Evolutionary conservation across 2,797 vertebrate genomes (phyloP).

Genomic region (Chelon auratus): DNA sequence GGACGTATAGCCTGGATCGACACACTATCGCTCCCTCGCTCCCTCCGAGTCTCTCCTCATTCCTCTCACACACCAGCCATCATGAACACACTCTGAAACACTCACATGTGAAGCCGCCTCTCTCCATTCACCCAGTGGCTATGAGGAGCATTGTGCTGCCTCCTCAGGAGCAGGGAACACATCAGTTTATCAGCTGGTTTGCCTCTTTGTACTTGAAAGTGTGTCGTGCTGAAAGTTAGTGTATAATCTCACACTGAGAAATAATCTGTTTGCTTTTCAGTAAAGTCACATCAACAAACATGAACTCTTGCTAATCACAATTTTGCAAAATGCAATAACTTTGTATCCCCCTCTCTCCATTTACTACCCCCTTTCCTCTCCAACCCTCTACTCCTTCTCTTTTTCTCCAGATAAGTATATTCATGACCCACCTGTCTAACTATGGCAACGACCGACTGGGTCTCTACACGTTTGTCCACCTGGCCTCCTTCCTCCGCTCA

Average conservation of each 20-base stretch:
- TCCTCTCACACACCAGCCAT: slow-evolving; percentile 62
- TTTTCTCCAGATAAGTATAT: slow-evolving; percentile 92
- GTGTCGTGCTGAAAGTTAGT: slow-evolving; percentile 51
- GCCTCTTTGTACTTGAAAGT: slow-evolving; percentile 46
- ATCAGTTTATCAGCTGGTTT: slow-evolving; percentile 44
- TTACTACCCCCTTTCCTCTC: not conserved
- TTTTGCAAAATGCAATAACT: slow-evolving; percentile 46
- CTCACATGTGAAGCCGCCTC: slow-evolving; percentile 45
- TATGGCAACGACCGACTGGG: slow-evolving; percentile 97
- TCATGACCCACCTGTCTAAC: slow-evolving; percentile 98
- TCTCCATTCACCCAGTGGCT: slow-evolving; percentile 61
- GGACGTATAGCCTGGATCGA: slow-evolving; percentile 67
- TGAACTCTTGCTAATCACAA: slow-evolving; percentile 43
- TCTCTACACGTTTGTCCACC: slow-evolving; percentile 94
- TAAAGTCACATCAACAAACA: slow-evolving; percentile 54
- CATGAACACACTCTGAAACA: slow-evolving; percentile 57
- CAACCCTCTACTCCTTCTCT: too few species aligned
- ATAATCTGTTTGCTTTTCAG: slow-evolving; percentile 62
- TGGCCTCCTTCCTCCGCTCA: slow-evolving; percentile 92
- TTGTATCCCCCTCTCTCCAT: slow-evolving; percentile 6
- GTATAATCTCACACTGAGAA: slow-evolving; percentile 43
- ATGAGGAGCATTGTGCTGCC: slow-evolving; percentile 52
- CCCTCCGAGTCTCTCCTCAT: slow-evolving; percentile 45
- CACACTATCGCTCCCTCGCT: slow-evolving; percentile 66
- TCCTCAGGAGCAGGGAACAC: slow-evolving; percentile 52